Percentiles rank a stretch among this genome's conserved stretches.
These are phyloP conservation scores for Sebastes vulpes DNA, from an alignment of 2,797 vertebrate species.

Conservation along the genomic window DNA sequence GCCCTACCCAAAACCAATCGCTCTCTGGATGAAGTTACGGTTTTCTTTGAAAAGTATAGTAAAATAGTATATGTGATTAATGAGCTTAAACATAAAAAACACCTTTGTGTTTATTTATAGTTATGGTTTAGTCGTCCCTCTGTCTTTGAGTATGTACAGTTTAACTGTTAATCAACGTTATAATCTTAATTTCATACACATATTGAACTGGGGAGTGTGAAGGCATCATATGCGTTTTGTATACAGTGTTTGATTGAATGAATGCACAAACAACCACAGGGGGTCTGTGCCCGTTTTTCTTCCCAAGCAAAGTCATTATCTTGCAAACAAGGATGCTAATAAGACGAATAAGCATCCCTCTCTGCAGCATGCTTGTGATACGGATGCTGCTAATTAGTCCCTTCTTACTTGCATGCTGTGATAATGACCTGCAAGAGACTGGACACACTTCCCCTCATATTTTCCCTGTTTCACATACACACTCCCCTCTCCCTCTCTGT, in stretches of 20 bases:
- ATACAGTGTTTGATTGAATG: not conserved
- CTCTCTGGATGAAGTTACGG: not conserved
- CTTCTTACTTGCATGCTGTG: slow-evolving; percentile 39
- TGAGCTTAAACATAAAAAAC: not conserved
- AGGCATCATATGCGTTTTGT: not conserved
- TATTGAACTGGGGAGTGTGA: not conserved
- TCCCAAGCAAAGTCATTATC: slow-evolving; percentile 41
- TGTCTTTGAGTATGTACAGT: not conserved
- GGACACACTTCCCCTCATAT: slow-evolving; percentile 30
- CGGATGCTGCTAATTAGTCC: slow-evolving; percentile 64
- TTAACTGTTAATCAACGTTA: not conserved
- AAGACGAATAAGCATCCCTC: slow-evolving; percentile 33
- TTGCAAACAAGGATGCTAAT: slow-evolving; percentile 32
- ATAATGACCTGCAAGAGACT: slow-evolving; percentile 54
- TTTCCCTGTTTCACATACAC: not conserved
- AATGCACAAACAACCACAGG: slow-evolving; percentile 20
- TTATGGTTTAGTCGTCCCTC: not conserved
- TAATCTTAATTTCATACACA: not conserved
- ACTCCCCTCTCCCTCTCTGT: not conserved
- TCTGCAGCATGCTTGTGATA: slow-evolving; percentile 28
- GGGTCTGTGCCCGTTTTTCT: slow-evolving; percentile 16
- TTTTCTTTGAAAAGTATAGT: not conserved
- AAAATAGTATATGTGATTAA: not conserved
- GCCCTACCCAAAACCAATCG: accelerated
- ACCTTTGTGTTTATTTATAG: not conserved